phyloP scores from a whole-genome alignment of 2,888 invertebrate genomes.

The Eupithecia centaureata region DNA sequence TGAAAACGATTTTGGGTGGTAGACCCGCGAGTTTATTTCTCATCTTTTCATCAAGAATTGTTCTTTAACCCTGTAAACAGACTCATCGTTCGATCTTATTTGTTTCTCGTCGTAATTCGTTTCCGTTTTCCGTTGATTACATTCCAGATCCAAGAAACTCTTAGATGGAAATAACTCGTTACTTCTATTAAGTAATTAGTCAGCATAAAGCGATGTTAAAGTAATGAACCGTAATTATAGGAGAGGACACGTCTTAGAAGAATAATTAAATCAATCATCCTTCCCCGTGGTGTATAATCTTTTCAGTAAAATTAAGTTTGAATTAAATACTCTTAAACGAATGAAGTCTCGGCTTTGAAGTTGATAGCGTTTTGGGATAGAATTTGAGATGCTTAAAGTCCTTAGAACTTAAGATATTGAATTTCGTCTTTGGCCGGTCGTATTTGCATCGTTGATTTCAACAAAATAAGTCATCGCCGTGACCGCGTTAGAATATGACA shows the following conservation, averaged over 20 bases:
- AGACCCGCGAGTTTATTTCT: background rate
- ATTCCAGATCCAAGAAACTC: constrained; percentile 59
- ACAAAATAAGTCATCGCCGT: background rate
- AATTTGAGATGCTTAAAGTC: constrained; percentile 62
- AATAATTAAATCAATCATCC: constrained; percentile 83
- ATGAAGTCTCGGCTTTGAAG: constrained; percentile 67
- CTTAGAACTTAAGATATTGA: constrained; percentile 57
- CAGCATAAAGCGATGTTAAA: constrained; percentile 82
- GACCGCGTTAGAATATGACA: background rate
- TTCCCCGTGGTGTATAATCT: constrained; percentile 79
- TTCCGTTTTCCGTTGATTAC: constrained; percentile 73
- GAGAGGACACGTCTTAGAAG: constrained; percentile 81
- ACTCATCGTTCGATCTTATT: constrained; percentile 62
- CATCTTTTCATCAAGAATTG: background rate
- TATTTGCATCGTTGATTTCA: constrained; percentile 5
- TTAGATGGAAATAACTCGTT: constrained; percentile 80
- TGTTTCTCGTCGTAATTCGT: constrained; percentile 70
- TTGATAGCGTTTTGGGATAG: constrained; percentile 64
- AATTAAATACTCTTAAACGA: constrained; percentile 74
- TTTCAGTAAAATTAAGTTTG: constrained; percentile 76
- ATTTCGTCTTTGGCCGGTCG: constrained; percentile 45
- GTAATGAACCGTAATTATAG: constrained; percentile 83
- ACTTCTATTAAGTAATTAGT: constrained; percentile 83
- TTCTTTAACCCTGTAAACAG: constrained; percentile 40
- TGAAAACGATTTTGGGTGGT: background rate